Base-by-base conservation (phyloP, 2,113 vertebrate genomes). In the Platichthys stellatus region DNA sequence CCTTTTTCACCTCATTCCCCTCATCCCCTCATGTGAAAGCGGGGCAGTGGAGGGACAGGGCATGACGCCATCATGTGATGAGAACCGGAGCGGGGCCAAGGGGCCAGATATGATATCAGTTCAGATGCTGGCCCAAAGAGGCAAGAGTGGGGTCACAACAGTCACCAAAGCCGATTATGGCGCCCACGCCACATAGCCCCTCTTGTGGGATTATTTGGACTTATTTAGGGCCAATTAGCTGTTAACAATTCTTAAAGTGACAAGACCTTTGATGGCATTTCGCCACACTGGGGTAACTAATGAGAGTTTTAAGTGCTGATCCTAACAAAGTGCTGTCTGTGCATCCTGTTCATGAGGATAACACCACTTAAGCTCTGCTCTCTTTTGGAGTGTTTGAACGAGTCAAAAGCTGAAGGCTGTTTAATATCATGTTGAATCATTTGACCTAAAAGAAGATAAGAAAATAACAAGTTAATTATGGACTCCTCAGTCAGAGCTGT, bases 171-270 rank as follows among this genome's bases (percentile, higher is more conserved):
- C 93, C 71, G 85, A 93, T 95, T 93, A 93, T 0, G 56, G 80
- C 74, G 43, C 86, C 86, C 83, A 88, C 57, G n/a, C 85, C 69
- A 82, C 69, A 79, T n/a, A 80, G 81, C 69, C 84, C 56, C 78
- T 78, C 83, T 86, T n/a, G 11, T 20, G 54, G 86, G 90, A 91
- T 93, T 88, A 93, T 78, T 81, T 72, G 70, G 85, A 92, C 70
- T 90, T 88, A 90, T 91, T 86, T 93, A 66, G 84, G 84, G 64
- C 88, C 84, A 92, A 92, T 94, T 94, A 95, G 76, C 88, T 88
- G 90, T 91, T 89, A 93, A 91, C 89, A 88, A 91, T 93, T 92
- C 92, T 89, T 87, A 87, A 94, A 90, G 92, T 81, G 21, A 92
- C 83, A 68, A 80, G 87, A 90, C 67, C 78, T 92, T 76, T 91